Conservation (phyloP, 2,797 vertebrate species). For the Tadarida brasiliensis region DNA sequence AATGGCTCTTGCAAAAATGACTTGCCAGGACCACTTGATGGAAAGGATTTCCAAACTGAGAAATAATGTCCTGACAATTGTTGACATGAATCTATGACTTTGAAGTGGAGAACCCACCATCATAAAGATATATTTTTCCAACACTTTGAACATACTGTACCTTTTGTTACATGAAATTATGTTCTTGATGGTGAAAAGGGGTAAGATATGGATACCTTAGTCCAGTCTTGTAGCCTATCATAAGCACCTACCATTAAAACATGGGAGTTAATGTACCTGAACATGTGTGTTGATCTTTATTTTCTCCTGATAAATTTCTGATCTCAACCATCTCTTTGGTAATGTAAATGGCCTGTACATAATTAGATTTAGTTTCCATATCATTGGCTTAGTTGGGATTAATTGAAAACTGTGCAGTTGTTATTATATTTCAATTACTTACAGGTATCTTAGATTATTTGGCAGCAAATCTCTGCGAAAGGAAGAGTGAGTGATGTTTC, state of each 20-base stretch:
- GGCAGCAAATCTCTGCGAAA: conserved; percentile 4
- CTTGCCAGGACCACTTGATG: fast-evolving
- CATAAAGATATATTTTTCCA: neutral
- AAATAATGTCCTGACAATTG: neutral
- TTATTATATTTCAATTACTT: neutral
- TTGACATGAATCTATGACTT: neutral
- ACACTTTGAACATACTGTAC: fast-evolving
- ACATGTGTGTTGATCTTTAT: neutral
- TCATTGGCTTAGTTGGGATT: neutral
- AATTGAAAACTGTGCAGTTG: neutral
- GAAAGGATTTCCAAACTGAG: neutral
- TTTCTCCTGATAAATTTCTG: neutral
- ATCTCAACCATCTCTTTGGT: neutral
- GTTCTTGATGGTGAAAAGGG: neutral
- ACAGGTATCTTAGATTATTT: neutral
- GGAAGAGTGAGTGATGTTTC: neutral
- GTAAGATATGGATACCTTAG: neutral
- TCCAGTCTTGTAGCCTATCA: neutral
- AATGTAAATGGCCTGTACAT: neutral
- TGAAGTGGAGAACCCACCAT: neutral
- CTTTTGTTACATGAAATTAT: neutral
- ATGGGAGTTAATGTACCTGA: neutral
- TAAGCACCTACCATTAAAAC: neutral
- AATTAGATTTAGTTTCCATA: neutral
- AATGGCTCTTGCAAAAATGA: neutral